Evolutionary conservation across 1,140 invertebrate genomes (phyloP).

Genomic region (Apis laboriosa): DNA sequence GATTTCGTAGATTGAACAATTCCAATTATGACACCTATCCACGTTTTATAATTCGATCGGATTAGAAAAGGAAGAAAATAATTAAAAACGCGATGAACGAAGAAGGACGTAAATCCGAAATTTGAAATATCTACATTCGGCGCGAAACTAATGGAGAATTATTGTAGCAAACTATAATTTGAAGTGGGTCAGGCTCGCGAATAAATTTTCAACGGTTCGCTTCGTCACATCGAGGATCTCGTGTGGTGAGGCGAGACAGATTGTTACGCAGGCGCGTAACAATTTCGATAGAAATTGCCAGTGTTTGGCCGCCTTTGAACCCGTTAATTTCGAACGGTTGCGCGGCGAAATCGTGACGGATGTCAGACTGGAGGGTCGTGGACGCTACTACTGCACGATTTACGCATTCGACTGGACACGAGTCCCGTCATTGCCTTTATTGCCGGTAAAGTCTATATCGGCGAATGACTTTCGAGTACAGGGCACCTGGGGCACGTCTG

Average conservation of each 20-base stretch:
- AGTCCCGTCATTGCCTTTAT: conserved; percentile 72
- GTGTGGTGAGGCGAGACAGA: conserved; percentile 1
- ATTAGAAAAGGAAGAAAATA: too few relatives aligned
- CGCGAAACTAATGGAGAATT: too few relatives aligned
- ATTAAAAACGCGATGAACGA: too few relatives aligned
- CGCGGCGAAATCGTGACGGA: conserved; percentile 55
- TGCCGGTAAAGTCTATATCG: conserved; percentile 71
- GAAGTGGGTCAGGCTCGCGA: neutral
- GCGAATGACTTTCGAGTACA: conserved; percentile 64
- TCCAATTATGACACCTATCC: too few relatives aligned
- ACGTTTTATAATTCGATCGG: too few relatives aligned
- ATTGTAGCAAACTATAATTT: neutral
- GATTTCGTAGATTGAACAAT: too few relatives aligned
- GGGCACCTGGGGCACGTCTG: conserved; percentile 69
- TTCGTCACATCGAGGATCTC: neutral
- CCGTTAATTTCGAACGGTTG: conserved; percentile 56
- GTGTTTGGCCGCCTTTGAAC: conserved; percentile 51
- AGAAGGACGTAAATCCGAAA: too few relatives aligned
- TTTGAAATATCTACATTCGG: too few relatives aligned
- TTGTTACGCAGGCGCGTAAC: conserved; percentile 23
- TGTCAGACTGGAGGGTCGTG: conserved; percentile 51
- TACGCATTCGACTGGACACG: conserved; percentile 67
- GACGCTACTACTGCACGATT: conserved; percentile 51
- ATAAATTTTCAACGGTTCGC: conserved; percentile 17
- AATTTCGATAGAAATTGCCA: conserved; percentile 48